Base-by-base conservation (phyloP, 2,797 vertebrate genomes). In the Stomatorhinus walkeri region DNA sequence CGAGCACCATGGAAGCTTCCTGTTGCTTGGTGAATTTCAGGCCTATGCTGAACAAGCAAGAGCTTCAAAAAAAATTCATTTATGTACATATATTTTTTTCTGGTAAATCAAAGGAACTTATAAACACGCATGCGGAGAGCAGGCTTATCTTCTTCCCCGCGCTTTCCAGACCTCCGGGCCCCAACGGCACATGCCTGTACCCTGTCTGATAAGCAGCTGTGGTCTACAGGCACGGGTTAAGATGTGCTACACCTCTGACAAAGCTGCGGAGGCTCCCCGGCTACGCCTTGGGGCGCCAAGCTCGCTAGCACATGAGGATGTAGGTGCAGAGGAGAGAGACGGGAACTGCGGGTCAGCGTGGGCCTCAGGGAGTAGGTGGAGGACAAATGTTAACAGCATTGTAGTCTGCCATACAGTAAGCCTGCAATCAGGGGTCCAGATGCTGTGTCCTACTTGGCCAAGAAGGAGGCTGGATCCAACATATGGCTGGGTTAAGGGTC, bases 401-500 rank as follows among this genome's bases (percentile, higher is more conserved):
- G 24, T 32, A 48, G 24, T 88, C n/a, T 10, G 32, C 49, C 5
- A 85, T 81, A 88, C 89, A 88, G 84, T 87, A 83, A 19, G 22
- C 1, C 48, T n/a, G 64, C 68, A 86, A 43, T 32, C 84, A 16
- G 85, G 40, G 28, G 32, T 22, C 68, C 83, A 88, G 88, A 88
- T 88, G 89, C 81, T 14, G 49, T 10, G 16, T 88, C 61, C 12
- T 59, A 22, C 49, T 22, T 40, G 95, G 94, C 95, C 92, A 94
- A 95, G 94, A 84, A 36, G 46, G 32, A 22, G 72, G 64, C 72
- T 36, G 24, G 9, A 61, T 51, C n/a, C 86, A 87, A 8, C 96
- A 96, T 95, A 96, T 96, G 96, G 96, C 94, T 48, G 94, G 95
- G 95, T 95, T 95, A 92, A 93, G 94, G 96, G 95, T 96, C 96